Conservation (phyloP, 2,113 vertebrate genomes). For the Otocyon megalotis region DNA sequence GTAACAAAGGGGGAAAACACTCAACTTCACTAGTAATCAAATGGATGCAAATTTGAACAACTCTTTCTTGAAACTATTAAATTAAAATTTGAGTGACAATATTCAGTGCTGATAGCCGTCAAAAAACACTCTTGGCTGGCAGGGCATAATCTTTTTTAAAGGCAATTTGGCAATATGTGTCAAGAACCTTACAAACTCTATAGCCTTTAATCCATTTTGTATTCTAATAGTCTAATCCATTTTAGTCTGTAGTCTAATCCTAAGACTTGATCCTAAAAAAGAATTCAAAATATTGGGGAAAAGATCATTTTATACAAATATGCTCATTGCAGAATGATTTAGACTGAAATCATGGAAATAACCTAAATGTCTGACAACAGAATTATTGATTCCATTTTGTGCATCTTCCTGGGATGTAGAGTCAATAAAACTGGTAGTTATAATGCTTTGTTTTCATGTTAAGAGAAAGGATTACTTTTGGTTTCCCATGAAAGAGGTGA, state of each 20-base stretch:
- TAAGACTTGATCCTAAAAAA: constrained; percentile 29
- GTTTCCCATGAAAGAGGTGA: constrained; percentile 21
- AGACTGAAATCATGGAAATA: not conserved
- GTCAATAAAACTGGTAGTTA: not conserved
- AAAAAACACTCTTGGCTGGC: not conserved
- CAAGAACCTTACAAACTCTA: not conserved
- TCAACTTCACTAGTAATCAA: not conserved
- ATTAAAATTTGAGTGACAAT: constrained; percentile 25
- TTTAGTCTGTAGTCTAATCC: not conserved
- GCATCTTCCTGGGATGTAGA: not conserved
- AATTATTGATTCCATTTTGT: constrained; percentile 38
- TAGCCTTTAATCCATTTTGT: not conserved
- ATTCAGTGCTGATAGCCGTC: not conserved
- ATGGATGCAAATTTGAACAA: not conserved
- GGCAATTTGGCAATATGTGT: not conserved
- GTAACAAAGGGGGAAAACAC: not conserved
- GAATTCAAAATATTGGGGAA: not conserved
- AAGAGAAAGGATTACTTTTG: constrained; percentile 46
- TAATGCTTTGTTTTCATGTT: constrained; percentile 26
- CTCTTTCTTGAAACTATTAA: not conserved
- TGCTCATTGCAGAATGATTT: not conserved
- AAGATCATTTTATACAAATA: not conserved
- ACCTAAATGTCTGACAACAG: constrained; percentile 10
- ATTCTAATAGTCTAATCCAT: too few species aligned
- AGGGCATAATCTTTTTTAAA: not conserved